Percentiles rank a stretch among this genome's conserved stretches.
phyloP scores from a whole-genome alignment of 2,113 vertebrate genomes.

The Pelvicachromis taeniatus region DNA sequence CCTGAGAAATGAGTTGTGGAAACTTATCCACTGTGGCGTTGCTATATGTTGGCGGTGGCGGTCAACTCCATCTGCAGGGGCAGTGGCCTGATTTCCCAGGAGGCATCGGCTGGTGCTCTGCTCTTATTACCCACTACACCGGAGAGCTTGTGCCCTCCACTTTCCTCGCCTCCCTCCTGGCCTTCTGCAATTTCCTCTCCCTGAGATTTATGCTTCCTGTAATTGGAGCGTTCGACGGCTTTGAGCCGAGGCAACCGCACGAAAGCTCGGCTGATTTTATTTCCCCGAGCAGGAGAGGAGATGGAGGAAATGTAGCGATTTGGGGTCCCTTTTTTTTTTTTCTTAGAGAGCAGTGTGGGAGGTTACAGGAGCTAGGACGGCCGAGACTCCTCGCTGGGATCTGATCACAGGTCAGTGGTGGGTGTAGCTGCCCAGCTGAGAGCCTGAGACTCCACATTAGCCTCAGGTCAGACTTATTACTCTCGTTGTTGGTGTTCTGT shows the following conservation, averaged over 20 bases:
- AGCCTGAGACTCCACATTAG: background rate
- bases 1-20: background rate
- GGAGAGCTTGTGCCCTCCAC: background rate
- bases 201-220: constrained; percentile 49
- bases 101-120: background rate
- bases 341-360: background rate
- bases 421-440: background rate
- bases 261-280: background rate
- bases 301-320: background rate
- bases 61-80: constrained; percentile 24
- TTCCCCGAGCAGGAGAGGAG: background rate
- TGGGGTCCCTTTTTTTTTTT: background rate
- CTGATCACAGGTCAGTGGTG: background rate
- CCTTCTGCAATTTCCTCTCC: constrained; percentile 31
- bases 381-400: background rate
- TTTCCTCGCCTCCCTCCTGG: background rate
- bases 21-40: background rate
- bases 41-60: background rate
- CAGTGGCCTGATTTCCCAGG: constrained; percentile 48
- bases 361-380: background rate
- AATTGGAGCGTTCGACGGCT: constrained; percentile 24
- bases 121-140: constrained; percentile 25
- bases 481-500: background rate
- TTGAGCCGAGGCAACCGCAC: background rate
- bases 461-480: background rate